These are phyloP conservation scores for Drosophila lacicola DNA, from an alignment of 2,888 invertebrate genomes.

Conservation along the genomic window DNA sequence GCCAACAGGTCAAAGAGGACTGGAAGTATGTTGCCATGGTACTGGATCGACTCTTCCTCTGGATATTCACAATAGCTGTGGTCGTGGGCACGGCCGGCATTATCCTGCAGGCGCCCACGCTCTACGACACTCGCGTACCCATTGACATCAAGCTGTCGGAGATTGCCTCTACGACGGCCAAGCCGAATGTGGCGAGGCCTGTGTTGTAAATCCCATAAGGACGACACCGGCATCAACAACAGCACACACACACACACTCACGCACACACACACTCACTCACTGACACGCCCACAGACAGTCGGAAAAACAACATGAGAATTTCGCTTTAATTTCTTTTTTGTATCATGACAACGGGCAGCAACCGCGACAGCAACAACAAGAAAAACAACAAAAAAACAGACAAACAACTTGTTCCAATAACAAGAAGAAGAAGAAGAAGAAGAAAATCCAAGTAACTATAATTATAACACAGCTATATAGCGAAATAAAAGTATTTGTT, in stretches of 20 bases:
- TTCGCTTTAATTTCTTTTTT: constrained; percentile 66
- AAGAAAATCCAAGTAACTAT: constrained; percentile 53
- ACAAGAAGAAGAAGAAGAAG: constrained; percentile 23
- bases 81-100: constrained; percentile 97
- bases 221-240: constrained; percentile 11
- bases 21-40: constrained; percentile 99
- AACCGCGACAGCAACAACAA: constrained; percentile 30
- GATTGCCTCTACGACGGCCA: constrained; percentile 95
- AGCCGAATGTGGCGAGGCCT: constrained; percentile 88
- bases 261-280: constrained; percentile 16
- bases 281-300: constrained; percentile 37
- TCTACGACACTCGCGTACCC: constrained; percentile 95
- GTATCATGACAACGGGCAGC: constrained; percentile 31
- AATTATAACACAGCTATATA: constrained; percentile 35
- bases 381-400: constrained; percentile 20
- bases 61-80: constrained; percentile 98
- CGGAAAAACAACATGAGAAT: constrained; percentile 54
- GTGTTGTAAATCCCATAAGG: constrained; percentile 82
- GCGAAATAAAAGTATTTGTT: constrained; percentile 53
- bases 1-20: constrained; percentile 94
- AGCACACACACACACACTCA: constrained; percentile 3
- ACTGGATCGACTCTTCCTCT: constrained; percentile 97
- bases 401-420: constrained; percentile 9
- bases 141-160: constrained; percentile 95
- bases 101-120: constrained; percentile 96